Evolutionary conservation across 2,113 vertebrate genomes (phyloP).

Genomic region (Lepisosteus oculatus): DNA sequence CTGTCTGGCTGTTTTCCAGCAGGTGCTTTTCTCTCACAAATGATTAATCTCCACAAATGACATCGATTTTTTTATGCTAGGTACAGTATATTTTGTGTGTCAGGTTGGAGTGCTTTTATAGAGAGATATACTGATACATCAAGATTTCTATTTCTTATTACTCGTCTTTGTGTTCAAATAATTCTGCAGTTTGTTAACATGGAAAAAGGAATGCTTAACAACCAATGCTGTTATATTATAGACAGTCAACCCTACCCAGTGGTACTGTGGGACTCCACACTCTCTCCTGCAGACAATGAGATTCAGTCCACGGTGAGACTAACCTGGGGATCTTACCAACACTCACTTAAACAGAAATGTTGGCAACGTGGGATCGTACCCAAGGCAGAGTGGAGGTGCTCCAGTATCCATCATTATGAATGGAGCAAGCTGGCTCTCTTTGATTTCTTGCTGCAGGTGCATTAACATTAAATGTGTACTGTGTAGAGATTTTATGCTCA

Average conservation of each 20-base stretch:
- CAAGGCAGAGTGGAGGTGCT: slow-evolving; percentile 77
- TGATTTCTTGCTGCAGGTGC: slow-evolving; percentile 94
- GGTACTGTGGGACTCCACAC: slow-evolving; percentile 80
- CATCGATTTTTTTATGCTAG: no score
- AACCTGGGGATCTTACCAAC: slow-evolving; percentile 85
- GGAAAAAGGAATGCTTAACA: no score
- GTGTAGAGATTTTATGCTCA: no score
- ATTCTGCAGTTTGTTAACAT: no score
- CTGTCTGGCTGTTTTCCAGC: no score
- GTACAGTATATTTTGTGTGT: no score
- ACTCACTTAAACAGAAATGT: slow-evolving; percentile 78
- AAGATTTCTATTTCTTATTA: no score
- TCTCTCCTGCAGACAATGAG: slow-evolving; percentile 65
- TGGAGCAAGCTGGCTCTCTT: slow-evolving; percentile 93
- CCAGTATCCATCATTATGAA: slow-evolving; percentile 81
- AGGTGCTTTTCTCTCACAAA: no score
- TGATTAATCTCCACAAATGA: no score
- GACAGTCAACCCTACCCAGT: slow-evolving; percentile 75
- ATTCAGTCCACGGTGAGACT: slow-evolving; percentile 67
- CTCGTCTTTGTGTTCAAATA: no score
- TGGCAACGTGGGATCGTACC: slow-evolving; percentile 80
- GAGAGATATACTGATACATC: no score
- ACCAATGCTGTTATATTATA: slow-evolving; percentile 30
- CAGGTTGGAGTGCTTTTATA: no score
- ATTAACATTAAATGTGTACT: background rate